These are phyloP conservation scores for Bos taurus DNA, from an alignment of 2,113 vertebrate genomes.

Conservation along the genomic window DNA sequence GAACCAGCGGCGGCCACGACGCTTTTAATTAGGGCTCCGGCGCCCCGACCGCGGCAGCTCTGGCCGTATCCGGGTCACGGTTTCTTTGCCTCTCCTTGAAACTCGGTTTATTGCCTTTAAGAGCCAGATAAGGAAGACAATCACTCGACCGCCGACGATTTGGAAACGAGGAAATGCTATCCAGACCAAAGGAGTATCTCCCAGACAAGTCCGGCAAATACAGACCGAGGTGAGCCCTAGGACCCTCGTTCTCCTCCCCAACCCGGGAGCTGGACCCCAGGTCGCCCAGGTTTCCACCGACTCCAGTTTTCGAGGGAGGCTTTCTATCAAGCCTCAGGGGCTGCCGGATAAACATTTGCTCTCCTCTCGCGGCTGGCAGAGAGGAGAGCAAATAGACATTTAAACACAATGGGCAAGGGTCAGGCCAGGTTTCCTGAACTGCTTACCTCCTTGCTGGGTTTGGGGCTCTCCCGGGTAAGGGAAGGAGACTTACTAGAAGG, in stretches of 20 bases:
- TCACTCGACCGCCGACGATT: slow-evolving; percentile 88
- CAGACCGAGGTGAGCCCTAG: slow-evolving; percentile 84
- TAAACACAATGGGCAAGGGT: background rate
- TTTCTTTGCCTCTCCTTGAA: slow-evolving; percentile 79
- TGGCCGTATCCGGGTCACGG: slow-evolving; percentile 75
- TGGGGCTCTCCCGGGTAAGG: background rate
- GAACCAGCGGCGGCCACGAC: slow-evolving; percentile 65
- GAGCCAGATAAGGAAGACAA: slow-evolving; percentile 87
- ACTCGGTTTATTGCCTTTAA: slow-evolving; percentile 84
- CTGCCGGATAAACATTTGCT: background rate
- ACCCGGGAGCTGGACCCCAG: background rate
- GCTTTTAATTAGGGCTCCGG: slow-evolving; percentile 78
- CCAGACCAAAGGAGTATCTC: slow-evolving; percentile 86
- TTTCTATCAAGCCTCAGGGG: slow-evolving; percentile 9
- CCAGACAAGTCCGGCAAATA: slow-evolving; percentile 87
- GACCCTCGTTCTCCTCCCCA: background rate
- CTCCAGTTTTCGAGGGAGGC: background rate
- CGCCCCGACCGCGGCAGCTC: slow-evolving; percentile 76
- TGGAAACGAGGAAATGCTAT: slow-evolving; percentile 89
- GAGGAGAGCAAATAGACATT: slow-evolving; percentile 2
- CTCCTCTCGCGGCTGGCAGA: background rate
- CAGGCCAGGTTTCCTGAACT: background rate
- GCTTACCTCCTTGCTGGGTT: background rate
- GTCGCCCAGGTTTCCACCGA: background rate
- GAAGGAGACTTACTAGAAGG: background rate